These are phyloP conservation scores for Lacanobia wlatinum DNA, from an alignment of 2,888 invertebrate species.

Conservation along the genomic window DNA sequence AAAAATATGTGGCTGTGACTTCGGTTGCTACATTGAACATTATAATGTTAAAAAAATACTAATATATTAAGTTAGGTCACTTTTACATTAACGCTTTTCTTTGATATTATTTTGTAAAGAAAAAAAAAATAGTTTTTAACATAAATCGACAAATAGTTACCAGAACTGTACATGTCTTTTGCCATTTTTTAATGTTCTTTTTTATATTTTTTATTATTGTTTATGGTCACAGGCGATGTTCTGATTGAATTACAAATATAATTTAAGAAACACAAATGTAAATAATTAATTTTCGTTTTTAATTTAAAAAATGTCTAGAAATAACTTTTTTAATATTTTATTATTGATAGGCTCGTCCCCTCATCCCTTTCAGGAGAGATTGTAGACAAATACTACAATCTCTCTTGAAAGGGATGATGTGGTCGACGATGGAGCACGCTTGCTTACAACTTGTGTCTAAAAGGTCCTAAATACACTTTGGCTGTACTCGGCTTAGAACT, in stretches of 20 bases:
- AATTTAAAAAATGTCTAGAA: background rate
- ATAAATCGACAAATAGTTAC: conserved; percentile 60
- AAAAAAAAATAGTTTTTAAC: conserved; percentile 57
- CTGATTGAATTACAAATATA: conserved; percentile 7
- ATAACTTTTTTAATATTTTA: background rate
- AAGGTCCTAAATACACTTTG: background rate
- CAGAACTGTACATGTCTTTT: conserved; percentile 64
- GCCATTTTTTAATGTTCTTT: conserved; percentile 65
- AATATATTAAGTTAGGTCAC: conserved; percentile 19
- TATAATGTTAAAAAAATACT: background rate
- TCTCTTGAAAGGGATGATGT: background rate
- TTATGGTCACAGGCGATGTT: conserved; percentile 33
- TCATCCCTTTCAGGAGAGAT: no score
- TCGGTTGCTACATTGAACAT: no score
- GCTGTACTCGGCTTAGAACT: background rate
- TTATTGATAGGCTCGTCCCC: background rate
- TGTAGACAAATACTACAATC: no score
- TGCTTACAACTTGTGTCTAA: background rate
- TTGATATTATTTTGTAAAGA: conserved; percentile 64
- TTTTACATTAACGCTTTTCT: conserved; percentile 18
- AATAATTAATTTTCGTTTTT: no score
- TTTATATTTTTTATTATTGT: conserved; percentile 55
- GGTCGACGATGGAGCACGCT: background rate
- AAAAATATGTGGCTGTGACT: no score
- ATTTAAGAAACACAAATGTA: background rate